Percentiles rank a stretch among this genome's conserved stretches.
These are phyloP conservation scores for Oreochromis grahami DNA, from an alignment of 2,797 vertebrate species.

Conservation along the genomic window DNA sequence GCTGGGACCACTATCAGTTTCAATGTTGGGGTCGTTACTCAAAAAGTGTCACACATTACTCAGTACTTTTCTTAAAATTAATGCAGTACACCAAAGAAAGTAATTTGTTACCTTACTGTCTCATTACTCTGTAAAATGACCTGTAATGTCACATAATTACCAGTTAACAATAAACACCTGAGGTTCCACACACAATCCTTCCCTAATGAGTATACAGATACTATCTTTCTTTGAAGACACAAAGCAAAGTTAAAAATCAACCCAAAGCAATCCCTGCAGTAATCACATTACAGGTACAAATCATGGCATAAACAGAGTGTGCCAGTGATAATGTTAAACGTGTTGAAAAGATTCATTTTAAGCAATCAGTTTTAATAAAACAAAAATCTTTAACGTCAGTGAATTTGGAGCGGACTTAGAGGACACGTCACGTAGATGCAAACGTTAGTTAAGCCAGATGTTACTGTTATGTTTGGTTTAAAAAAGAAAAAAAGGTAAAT, in stretches of 20 bases:
- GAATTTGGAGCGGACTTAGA: not conserved
- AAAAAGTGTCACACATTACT: not conserved
- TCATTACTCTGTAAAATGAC: not conserved
- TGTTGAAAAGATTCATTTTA: not conserved
- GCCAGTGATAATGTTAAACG: not conserved
- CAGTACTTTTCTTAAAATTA: not conserved
- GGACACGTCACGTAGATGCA: not conserved
- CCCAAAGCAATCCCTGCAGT: not conserved
- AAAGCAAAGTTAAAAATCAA: not conserved
- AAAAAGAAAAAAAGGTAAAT: too few species aligned
- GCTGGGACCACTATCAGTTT: not conserved
- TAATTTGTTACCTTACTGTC: not conserved
- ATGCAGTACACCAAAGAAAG: not conserved
- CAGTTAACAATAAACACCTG: not conserved
- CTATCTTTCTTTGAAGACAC: not conserved
- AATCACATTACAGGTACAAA: not conserved
- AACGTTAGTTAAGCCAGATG: not conserved
- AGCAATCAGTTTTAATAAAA: not conserved
- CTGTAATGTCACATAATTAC: not conserved
- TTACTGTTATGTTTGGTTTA: not conserved
- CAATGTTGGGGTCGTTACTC: not conserved
- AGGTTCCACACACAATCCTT: not conserved
- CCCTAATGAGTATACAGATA: not conserved
- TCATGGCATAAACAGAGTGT: accelerated
- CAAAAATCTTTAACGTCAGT: not conserved